A percentile compares a stretch with the other conserved stretches of the same genome.
These are phyloP conservation scores for Orthosia incerta DNA, from an alignment of 2,888 invertebrate genomes.

Conservation along the genomic window DNA sequence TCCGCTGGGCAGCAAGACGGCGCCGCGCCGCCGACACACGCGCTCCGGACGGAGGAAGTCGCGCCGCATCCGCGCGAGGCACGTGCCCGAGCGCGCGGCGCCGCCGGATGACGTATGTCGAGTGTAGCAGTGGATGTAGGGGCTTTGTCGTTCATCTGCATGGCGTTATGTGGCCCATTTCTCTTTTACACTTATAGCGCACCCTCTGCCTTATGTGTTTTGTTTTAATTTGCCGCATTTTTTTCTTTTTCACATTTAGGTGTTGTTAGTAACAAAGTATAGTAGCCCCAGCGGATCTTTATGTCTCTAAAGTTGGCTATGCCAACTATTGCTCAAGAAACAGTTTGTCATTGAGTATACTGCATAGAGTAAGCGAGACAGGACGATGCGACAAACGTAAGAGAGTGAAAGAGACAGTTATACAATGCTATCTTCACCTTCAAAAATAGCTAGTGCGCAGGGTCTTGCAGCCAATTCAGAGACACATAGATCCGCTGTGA, in stretches of 20 bases:
- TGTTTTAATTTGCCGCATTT: not conserved
- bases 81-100: slow-evolving; percentile 6
- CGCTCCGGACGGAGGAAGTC: slow-evolving; percentile 84
- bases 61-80: slow-evolving; percentile 72
- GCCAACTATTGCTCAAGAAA: too few species aligned
- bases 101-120: slow-evolving; percentile 70
- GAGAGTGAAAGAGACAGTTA: too few species aligned
- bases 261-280: not conserved
- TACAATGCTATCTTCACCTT: too few species aligned
- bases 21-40: slow-evolving; percentile 79
- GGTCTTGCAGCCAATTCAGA: too few species aligned
- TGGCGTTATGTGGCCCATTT: slow-evolving; percentile 26
- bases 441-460: too few species aligned
- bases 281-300: too few species aligned
- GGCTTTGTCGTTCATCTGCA: slow-evolving; percentile 42
- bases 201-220: not conserved
- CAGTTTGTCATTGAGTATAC: too few species aligned
- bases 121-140: slow-evolving; percentile 15
- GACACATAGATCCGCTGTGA: too few species aligned
- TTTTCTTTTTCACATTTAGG: not conserved
- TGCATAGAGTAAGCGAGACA: too few species aligned
- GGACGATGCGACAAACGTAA: too few species aligned
- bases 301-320: too few species aligned
- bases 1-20: slow-evolving; percentile 60
- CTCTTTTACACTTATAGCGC: too few species aligned